phyloP scores from a whole-genome alignment of 2,113 vertebrate genomes.

The Arvicanthis niloticus region DNA sequence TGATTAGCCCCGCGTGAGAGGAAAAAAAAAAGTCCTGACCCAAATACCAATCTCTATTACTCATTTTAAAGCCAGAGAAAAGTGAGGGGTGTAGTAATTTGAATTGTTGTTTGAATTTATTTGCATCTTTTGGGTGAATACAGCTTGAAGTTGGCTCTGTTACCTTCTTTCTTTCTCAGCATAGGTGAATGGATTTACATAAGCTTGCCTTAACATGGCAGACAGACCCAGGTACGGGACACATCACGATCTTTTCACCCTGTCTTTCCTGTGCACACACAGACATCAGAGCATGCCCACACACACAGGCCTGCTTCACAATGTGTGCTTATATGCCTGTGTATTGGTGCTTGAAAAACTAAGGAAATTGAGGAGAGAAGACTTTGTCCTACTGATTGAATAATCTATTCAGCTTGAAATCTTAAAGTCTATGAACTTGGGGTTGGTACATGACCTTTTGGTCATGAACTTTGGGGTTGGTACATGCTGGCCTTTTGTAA shows the following conservation, averaged over 20 bases:
- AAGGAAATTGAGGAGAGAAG: neutral
- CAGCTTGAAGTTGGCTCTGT: neutral
- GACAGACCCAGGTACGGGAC: neutral
- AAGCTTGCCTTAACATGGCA: neutral
- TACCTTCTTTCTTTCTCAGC: neutral
- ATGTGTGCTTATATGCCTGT: neutral
- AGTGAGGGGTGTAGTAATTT: neutral
- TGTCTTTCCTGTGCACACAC: neutral
- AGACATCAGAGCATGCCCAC: accelerated
- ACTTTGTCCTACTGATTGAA: constrained; percentile 2
- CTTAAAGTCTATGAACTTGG: neutral
- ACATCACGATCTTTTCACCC: neutral
- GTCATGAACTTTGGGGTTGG: too few species aligned
- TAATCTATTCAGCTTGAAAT: neutral
- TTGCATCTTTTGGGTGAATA: constrained; percentile 4
- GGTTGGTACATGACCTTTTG: neutral
- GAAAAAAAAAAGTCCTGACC: neutral
- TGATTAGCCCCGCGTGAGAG: neutral
- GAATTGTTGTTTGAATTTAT: constrained; percentile 5
- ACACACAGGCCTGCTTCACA: accelerated
- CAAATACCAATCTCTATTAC: neutral
- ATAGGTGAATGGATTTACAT: neutral
- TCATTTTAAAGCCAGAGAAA: constrained; percentile 45
- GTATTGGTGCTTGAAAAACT: neutral
- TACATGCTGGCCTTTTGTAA: neutral